Percentiles rank a stretch among this genome's conserved stretches.
phyloP scores from a whole-genome alignment of 2,113 vertebrate species.

The Mola mola region DNA sequence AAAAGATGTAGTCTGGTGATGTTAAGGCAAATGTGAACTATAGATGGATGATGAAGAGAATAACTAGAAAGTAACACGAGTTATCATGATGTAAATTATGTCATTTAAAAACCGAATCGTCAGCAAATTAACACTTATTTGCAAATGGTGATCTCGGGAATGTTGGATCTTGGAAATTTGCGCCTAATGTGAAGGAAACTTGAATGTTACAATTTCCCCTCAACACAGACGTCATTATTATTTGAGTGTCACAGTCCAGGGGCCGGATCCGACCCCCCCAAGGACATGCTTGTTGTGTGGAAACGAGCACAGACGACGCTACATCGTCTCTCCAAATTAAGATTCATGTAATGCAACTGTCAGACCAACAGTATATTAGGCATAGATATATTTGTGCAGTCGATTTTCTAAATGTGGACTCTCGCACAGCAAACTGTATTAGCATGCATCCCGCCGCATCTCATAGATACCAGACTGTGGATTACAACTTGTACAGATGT shows the following conservation, averaged over 20 bases:
- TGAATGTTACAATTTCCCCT: slow-evolving; percentile 59
- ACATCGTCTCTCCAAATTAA: slow-evolving; percentile 65
- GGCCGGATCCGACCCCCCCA: slow-evolving; percentile 22
- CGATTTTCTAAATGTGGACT: slow-evolving; percentile 69
- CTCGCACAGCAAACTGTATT: slow-evolving; percentile 74
- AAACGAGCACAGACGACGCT: slow-evolving; percentile 35
- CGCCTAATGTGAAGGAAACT: slow-evolving; percentile 49
- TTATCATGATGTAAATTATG: slow-evolving; percentile 58
- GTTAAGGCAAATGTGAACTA: slow-evolving; percentile 51
- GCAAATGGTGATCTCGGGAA: slow-evolving; percentile 64
- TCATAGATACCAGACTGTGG: slow-evolving; percentile 65
- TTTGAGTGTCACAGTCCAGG: slow-evolving; percentile 41
- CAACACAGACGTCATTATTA: slow-evolving; percentile 36
- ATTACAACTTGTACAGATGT: slow-evolving; percentile 73
- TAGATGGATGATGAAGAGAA: slow-evolving; percentile 41
- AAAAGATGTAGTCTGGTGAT: slow-evolving; percentile 49
- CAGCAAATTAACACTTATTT: slow-evolving; percentile 64
- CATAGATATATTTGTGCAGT: slow-evolving; percentile 72
- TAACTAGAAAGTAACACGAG: slow-evolving; percentile 60
- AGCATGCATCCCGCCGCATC: slow-evolving; percentile 78
- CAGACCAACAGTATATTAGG: slow-evolving; percentile 62
- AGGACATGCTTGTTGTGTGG: slow-evolving; percentile 27
- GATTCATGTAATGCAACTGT: slow-evolving; percentile 69
- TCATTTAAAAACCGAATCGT: slow-evolving; percentile 38
- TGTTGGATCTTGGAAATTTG: slow-evolving; percentile 66